Conservation (phyloP, 2,888 invertebrate species). For the Nomada ruficornis region DNA sequence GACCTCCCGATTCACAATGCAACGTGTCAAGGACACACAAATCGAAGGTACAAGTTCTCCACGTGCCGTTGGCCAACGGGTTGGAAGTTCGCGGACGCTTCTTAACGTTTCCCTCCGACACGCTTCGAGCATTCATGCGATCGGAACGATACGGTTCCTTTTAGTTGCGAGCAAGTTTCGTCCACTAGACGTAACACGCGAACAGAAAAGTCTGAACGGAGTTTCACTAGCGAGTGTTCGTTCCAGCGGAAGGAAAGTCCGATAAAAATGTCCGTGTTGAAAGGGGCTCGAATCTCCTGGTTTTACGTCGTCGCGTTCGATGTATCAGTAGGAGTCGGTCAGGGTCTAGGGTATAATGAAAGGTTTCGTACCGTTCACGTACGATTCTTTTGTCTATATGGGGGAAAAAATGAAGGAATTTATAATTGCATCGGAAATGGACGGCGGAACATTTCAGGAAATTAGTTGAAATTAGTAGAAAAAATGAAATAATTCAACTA, state of each 20-base stretch:
- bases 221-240: neutral
- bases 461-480: no score
- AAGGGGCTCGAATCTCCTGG: neutral
- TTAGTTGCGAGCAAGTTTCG: neutral
- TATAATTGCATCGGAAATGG: neutral
- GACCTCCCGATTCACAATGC: neutral
- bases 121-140: neutral
- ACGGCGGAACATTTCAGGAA: neutral
- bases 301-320: constrained; percentile 16
- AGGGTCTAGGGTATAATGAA: constrained; percentile 6
- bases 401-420: neutral
- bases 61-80: neutral
- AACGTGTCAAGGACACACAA: constrained; percentile 25
- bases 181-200: neutral
- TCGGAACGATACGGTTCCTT: neutral
- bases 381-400: neutral
- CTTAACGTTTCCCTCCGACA: neutral
- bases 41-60: neutral
- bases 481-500: neutral
- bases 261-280: constrained; percentile 24
- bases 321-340: neutral
- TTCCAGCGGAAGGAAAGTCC: constrained; percentile 11
- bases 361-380: no score
- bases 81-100: neutral
- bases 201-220: neutral